These are phyloP conservation scores for Aphelinus certus DNA, from an alignment of 1,140 invertebrate genomes.

Conservation along the genomic window DNA sequence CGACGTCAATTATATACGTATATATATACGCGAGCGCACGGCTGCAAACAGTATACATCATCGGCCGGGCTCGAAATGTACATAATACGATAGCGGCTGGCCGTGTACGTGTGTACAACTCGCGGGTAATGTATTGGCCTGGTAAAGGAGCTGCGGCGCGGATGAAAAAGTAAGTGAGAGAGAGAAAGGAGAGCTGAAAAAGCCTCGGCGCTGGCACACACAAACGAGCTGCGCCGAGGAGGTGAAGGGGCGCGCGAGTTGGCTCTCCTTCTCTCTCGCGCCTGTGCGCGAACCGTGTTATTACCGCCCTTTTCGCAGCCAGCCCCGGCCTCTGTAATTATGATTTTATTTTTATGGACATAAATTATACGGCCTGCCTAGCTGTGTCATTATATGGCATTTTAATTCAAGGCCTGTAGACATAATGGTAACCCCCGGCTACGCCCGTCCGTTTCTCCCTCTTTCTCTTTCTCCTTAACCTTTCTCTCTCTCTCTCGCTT, in stretches of 20 bases:
- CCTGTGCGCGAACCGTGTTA: slow-evolving; percentile 46
- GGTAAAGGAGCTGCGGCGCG: not conserved
- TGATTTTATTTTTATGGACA: slow-evolving; percentile 67
- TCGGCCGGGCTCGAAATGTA: slow-evolving; percentile 3
- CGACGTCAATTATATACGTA: slow-evolving; percentile 19
- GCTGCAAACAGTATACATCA: slow-evolving; percentile 12
- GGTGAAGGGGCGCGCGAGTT: too few relatives aligned
- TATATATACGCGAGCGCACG: too few relatives aligned
- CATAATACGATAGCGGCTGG: not conserved
- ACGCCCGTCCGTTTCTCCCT: slow-evolving; percentile 43
- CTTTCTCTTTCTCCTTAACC: slow-evolving; percentile 18
- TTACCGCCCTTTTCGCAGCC: slow-evolving; percentile 63
- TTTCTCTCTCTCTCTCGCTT: not conserved
- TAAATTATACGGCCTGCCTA: slow-evolving; percentile 61
- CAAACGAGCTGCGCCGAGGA: too few relatives aligned
- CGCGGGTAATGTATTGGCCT: not conserved
- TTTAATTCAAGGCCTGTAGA: slow-evolving; percentile 65
- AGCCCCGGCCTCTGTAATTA: slow-evolving; percentile 61
- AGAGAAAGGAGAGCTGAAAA: slow-evolving; percentile 1
- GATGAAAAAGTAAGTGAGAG: not conserved
- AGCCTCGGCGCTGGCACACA: too few relatives aligned
- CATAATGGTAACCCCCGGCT: slow-evolving; percentile 59
- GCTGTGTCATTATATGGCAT: slow-evolving; percentile 65
- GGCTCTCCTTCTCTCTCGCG: too few relatives aligned
- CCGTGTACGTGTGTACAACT: not conserved